Evolutionary conservation across 2,113 vertebrate species (phyloP), one percentile per base, ranked within the genome.

Genomic region (Peromyscus maniculatus): DNA sequence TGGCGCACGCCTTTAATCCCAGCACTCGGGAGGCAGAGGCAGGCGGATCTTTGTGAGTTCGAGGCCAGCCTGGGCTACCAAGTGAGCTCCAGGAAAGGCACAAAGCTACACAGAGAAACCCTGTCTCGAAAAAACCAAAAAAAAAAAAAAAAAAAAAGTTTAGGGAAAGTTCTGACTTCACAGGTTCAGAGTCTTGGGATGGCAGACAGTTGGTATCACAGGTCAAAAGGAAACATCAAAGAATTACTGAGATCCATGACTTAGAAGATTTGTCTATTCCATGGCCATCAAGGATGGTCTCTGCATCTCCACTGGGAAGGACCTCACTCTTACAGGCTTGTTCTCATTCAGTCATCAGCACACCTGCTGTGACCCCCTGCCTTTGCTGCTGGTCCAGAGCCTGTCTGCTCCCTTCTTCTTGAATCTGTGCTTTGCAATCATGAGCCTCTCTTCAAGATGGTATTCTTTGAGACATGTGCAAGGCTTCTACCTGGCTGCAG

Each of bases 281-380:
- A 19, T 26, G 55, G 24, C 39, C 33, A 16, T n/a, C 1, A 43
- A 55, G 72, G 6, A 55, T 19, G 16, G 36, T 7, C 9, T 10
- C 9, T 15, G 3, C 43, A 4, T 26, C 21, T 15, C 15, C 2
- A 4, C 6, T 10, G 0, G 9, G 0, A 3, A 17, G 55, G 16
- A 19, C 31, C 36, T 93, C 28, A 36, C 39, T 28, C 71, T 62
- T 19, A 46, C 7, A 31, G 72, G 7, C 19, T 16, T 1, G 3
- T 21, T 1, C 2, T 62, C 7, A 8, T 16, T 79, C 2, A 4
- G 19, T 36, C 21, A 17, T 31, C 16, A 17, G 13, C 19, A 24
- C 75, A 31, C 1, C 43, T 36, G 4, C 13, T 59, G 3, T 16
- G 3, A 8, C 24, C 39, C 10, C 3, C 11, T 71, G 39, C 6